A percentile compares a stretch with the other conserved stretches of the same genome.
Conservation (phyloP, 1,140 invertebrate species). For the Branchinecta lindahli region DNA sequence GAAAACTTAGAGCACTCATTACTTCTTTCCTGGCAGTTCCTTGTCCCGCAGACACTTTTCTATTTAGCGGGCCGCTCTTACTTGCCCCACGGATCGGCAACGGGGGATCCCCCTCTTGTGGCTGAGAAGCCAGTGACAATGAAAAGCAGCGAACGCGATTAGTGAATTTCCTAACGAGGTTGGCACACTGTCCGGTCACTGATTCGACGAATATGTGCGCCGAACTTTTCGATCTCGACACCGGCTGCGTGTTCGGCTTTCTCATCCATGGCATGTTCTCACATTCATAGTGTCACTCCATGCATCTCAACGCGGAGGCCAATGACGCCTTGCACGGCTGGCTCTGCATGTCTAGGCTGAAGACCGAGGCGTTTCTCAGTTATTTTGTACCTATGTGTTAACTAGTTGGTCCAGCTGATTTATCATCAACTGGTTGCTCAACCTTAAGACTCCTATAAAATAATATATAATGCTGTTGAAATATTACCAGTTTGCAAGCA, state of each 20-base stretch:
- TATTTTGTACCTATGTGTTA: too few relatives aligned
- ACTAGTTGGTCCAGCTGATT: too few relatives aligned
- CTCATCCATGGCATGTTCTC: conserved; percentile 2
- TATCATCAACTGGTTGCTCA: too few relatives aligned
- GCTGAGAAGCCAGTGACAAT: background rate
- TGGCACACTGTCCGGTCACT: background rate
- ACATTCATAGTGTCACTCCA: background rate
- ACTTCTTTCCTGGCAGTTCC: too few relatives aligned
- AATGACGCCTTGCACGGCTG: too few relatives aligned
- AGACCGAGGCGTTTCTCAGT: too few relatives aligned
- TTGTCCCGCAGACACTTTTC: background rate
- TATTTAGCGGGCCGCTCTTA: background rate
- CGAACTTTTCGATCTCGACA: background rate
- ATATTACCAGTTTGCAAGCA: too few relatives aligned
- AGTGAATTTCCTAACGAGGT: background rate
- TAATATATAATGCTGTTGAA: too few relatives aligned
- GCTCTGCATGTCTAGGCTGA: too few relatives aligned
- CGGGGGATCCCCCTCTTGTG: background rate
- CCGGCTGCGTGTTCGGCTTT: background rate
- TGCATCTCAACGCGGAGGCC: background rate
- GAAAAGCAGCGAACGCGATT: background rate
- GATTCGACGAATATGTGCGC: background rate
- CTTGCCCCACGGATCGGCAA: background rate
- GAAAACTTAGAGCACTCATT: background rate
- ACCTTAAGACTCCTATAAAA: too few relatives aligned